Conservation (phyloP, 1,140 invertebrate species). For the Heterodera carotae region DNA sequence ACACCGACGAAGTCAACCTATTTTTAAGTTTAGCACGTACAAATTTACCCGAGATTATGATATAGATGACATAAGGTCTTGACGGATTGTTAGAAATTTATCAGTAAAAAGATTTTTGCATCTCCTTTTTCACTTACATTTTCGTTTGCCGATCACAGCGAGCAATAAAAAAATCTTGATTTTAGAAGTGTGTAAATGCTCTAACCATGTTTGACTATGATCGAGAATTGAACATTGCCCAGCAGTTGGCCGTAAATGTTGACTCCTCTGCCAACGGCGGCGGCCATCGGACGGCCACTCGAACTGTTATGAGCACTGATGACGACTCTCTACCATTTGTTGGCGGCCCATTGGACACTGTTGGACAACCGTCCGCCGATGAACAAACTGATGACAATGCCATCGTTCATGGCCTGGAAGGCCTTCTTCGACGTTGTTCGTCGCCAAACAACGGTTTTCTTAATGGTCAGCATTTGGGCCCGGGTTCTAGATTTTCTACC, state of each 20-base stretch:
- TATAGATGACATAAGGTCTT: no score
- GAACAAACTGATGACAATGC: constrained; percentile 4
- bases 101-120: no score
- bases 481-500: no score
- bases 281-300: background rate
- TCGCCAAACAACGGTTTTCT: background rate
- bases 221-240: constrained; percentile 34
- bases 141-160: no score
- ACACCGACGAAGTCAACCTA: no score
- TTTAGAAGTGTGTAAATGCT: background rate
- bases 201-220: constrained; percentile 39
- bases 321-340: background rate
- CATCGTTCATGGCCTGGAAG: constrained; percentile 18
- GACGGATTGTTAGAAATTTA: no score
- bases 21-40: no score
- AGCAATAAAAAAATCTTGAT: no score
- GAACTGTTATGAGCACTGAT: background rate
- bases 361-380: background rate
- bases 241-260: constrained; percentile 27
- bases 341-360: background rate
- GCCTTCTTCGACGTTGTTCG: background rate
- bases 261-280: background rate
- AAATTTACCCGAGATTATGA: no score
- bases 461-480: no score
- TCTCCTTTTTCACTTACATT: no score